phyloP scores from a whole-genome alignment of 1,140 invertebrate species.

The Drosophila micromelanica region DNA sequence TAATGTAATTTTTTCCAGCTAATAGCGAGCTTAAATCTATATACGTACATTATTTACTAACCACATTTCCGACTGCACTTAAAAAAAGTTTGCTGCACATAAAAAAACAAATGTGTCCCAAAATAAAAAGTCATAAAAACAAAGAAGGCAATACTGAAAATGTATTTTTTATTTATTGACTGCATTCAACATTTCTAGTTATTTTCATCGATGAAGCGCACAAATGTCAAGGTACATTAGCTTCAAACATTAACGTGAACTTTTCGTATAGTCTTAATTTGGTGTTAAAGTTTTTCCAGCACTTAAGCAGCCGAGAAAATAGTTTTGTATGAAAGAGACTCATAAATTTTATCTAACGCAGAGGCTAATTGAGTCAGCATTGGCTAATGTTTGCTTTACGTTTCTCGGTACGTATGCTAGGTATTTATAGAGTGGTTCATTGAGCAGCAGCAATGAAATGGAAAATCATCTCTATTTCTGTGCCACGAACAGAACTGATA shows the following conservation, averaged over 20 bases:
- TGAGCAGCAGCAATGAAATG: conserved; percentile 35
- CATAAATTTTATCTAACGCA: conserved; percentile 54
- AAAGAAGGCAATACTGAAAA: conserved; percentile 27
- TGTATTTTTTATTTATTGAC: conserved; percentile 39
- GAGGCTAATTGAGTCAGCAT: conserved; percentile 69
- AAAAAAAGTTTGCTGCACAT: not conserved
- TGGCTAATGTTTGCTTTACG: conserved; percentile 32
- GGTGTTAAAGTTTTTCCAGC: conserved; percentile 44
- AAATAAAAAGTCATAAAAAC: conserved; percentile 14
- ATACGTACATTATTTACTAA: not conserved
- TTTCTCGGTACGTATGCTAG: conserved; percentile 5
- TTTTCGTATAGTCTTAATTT: conserved; percentile 16
- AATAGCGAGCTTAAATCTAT: not conserved
- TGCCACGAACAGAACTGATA: conserved; percentile 33
- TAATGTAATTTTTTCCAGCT: not conserved
- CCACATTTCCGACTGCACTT: conserved; percentile 4
- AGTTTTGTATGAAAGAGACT: conserved; percentile 11
- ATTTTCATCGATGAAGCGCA: conserved; percentile 19
- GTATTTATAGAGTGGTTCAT: conserved; percentile 59
- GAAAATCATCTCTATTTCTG: conserved; percentile 65
- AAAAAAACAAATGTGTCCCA: conserved; percentile 18
- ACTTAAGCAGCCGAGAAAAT: conserved; percentile 41
- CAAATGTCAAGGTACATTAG: conserved; percentile 66
- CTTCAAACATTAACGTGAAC: conserved; percentile 48
- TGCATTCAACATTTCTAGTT: conserved; percentile 17